A percentile compares a stretch with the other conserved stretches of the same genome.
These are phyloP conservation scores for Drosophila lacteicornis DNA, from an alignment of 1,140 invertebrate species.

Conservation along the genomic window DNA sequence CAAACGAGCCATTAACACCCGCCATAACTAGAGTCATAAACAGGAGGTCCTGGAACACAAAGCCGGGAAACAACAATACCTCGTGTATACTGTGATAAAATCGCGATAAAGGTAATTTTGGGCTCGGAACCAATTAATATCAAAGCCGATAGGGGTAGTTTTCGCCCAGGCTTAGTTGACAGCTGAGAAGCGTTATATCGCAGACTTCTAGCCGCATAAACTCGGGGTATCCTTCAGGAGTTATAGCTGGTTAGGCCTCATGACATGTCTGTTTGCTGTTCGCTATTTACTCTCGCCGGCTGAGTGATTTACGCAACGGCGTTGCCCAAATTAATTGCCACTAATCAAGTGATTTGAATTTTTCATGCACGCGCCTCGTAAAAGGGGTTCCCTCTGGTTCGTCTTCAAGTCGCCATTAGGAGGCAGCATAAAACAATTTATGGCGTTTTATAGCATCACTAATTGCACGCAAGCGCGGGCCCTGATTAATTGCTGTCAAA, in stretches of 20 bases:
- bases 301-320: conserved; percentile 58
- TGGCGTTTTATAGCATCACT: conserved; percentile 58
- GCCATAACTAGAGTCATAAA: conserved; percentile 57
- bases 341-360: conserved; percentile 79
- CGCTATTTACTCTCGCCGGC: neutral
- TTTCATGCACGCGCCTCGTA: conserved; percentile 64
- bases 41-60: conserved; percentile 29
- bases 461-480: conserved; percentile 65
- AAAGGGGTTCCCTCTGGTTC: conserved; percentile 41
- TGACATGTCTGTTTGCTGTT: conserved; percentile 21
- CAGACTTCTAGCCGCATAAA: conserved; percentile 16
- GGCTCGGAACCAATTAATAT: conserved; percentile 8
- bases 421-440: conserved; percentile 65
- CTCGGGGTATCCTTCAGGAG: neutral
- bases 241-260: neutral
- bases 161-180: neutral
- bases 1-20: conserved; percentile 76
- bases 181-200: conserved; percentile 1
- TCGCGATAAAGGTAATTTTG: conserved; percentile 28
- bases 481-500: conserved; percentile 64
- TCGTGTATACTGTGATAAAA: conserved; percentile 34
- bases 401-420: conserved; percentile 29
- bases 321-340: conserved; percentile 69
- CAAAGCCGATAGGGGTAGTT: conserved; percentile 14
- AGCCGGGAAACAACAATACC: conserved; percentile 19